Evolutionary conservation across 2,113 vertebrate species (phyloP).

Genomic region (Corynorhinus townsendii): DNA sequence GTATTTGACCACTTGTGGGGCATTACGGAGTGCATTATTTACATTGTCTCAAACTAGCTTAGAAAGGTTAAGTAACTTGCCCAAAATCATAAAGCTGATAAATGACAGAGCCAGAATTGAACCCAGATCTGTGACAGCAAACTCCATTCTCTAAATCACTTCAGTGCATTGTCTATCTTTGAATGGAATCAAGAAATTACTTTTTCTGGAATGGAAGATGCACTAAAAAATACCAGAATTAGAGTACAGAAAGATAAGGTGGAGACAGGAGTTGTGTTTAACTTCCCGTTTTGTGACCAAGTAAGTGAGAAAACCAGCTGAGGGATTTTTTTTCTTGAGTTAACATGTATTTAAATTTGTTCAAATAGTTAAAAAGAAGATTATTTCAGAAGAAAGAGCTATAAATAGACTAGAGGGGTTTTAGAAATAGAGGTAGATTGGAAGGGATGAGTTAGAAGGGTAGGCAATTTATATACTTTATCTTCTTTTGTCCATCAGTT

Average conservation of each 20-base stretch:
- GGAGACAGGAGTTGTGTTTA: background rate
- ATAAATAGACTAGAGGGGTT: background rate
- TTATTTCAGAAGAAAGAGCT: background rate
- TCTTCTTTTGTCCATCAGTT: background rate
- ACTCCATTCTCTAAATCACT: slow-evolving; percentile 25
- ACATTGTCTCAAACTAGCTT: background rate
- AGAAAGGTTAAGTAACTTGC: slow-evolving; percentile 21
- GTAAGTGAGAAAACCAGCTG: background rate
- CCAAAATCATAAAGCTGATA: slow-evolving; percentile 15
- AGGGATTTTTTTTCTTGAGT: background rate
- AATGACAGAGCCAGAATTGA: slow-evolving; percentile 36
- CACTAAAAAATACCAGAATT: background rate
- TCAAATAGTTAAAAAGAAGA: background rate
- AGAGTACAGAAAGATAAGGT: background rate
- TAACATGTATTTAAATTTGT: background rate
- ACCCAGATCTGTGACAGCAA: slow-evolving; percentile 23
- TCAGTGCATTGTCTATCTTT: slow-evolving; percentile 5
- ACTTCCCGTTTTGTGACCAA: background rate
- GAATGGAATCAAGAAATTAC: slow-evolving; percentile 33
- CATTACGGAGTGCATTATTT: background rate
- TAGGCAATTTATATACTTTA: background rate
- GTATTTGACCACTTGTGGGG: background rate
- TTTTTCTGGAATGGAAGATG: background rate
- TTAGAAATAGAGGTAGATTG: background rate
- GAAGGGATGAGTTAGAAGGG: background rate